Evolutionary conservation across 1,140 invertebrate genomes (phyloP), one percentile per base, ranked within the genome.

Genomic region (Zaprionus africanus): DNA sequence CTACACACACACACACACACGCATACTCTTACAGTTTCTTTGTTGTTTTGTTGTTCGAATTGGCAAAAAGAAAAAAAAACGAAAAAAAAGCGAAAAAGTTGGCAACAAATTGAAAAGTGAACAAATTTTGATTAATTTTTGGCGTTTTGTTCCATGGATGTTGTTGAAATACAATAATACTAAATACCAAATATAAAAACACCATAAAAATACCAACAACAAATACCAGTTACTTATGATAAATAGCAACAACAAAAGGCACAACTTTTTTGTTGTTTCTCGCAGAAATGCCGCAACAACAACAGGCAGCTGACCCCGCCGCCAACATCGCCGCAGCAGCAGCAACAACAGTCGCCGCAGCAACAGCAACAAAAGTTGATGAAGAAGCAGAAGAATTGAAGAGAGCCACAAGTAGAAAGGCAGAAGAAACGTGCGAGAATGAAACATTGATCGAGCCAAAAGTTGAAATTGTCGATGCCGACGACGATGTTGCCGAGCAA

Each of bases 71-170:
- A 19, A 54, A 67, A 61, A 72, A 65, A 75, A 73, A 68, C 58
- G 41, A 31, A 19, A 54, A 67, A 61, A 72, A 65, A 19, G 77
- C 54, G 43, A 58, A 65, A 68, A 64, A 56, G 68, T 77, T 77
- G 78, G 74, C 70, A 64, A 72, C 62, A 59, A 43, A 62, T 61
- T 60, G 36, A 64, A 76, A 46, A 62, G 56, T 64, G 63, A 51
- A 31, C 49, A 83, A 81, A 67, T 90, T 90, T 90, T 79, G 81
- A 80, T 85, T 85, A 31, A 88, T 88, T 88, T 88, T 88, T 88
- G 85, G 85, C 85, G 85, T 88, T 88, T 90, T 88, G 85, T 90
- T 90, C 79, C 78, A 74, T 88, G 85, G 85, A 90, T 90, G 79
- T 90, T 88, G 85, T 88, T 88, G 73, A 79, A 69, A 70, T 76